Conservation (phyloP, 2,113 vertebrate genomes). For the Dromas ardeola region DNA sequence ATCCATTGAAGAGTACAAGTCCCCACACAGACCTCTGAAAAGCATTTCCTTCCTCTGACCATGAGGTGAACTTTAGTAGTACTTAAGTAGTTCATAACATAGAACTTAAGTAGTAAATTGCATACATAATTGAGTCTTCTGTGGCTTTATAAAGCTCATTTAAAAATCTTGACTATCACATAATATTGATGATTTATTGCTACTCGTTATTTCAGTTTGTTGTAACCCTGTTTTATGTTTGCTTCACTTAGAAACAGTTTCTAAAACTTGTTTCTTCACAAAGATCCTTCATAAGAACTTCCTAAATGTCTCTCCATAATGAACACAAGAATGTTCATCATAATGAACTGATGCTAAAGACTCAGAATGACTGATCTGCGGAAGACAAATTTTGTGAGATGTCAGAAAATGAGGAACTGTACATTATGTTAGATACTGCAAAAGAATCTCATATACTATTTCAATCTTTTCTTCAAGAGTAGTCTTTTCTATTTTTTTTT, state of each 20-base stretch:
- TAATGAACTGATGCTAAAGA: background rate
- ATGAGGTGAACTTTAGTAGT: background rate
- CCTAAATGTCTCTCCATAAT: background rate
- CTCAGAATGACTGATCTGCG: background rate
- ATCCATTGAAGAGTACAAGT: background rate
- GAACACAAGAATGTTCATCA: background rate
- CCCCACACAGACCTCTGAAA: background rate
- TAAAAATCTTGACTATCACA: background rate
- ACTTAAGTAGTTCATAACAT: background rate
- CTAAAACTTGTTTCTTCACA: background rate
- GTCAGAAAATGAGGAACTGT: background rate
- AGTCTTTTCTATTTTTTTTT: background rate
- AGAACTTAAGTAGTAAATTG: background rate
- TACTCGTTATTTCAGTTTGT: background rate
- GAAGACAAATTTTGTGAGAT: background rate
- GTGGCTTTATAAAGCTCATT: background rate
- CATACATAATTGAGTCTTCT: background rate
- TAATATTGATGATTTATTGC: background rate
- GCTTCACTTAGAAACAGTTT: background rate
- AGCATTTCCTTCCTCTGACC: background rate
- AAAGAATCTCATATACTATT: background rate
- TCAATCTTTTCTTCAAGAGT: background rate
- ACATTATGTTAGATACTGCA: background rate
- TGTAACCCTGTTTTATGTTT: background rate
- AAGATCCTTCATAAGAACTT: background rate